Percentiles rank a stretch among this genome's conserved stretches.
phyloP scores from a whole-genome alignment of 2,797 vertebrate genomes.

The Arnoldichthys spilopterus region DNA sequence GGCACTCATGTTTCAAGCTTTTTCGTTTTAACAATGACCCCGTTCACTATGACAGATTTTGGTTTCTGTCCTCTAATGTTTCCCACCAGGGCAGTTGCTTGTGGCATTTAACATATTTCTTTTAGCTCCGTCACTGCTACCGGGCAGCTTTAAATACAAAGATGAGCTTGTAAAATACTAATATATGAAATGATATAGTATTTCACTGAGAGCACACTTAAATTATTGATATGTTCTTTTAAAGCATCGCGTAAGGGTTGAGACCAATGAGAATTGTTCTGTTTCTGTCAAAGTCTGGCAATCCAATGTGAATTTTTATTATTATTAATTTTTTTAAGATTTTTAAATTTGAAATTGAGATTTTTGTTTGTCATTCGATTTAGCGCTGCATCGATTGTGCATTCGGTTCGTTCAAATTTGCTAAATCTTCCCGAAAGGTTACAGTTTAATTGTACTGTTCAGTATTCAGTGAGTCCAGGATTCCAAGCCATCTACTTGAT shows the following conservation, averaged over 20 bases:
- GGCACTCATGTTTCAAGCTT: conserved; percentile 6
- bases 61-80: conserved; percentile 16
- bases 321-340: neutral
- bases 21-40: neutral
- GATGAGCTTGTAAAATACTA: conserved; percentile 23
- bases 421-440: too few relatives aligned
- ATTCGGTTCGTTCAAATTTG: too few relatives aligned
- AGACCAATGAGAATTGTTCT: conserved; percentile 12
- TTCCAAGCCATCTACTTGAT: conserved; percentile 26
- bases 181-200: conserved; percentile 11
- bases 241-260: conserved; percentile 24
- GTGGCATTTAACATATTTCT: neutral
- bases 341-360: neutral
- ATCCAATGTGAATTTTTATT: too few relatives aligned
- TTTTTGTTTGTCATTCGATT: neutral
- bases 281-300: too few relatives aligned
- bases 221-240: conserved; percentile 46
- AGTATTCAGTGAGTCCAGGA: neutral
- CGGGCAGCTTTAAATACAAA: conserved; percentile 10
- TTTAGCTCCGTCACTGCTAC: conserved; percentile 26
- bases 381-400: neutral
- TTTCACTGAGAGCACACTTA: conserved; percentile 39
- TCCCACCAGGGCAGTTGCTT: conserved; percentile 17
- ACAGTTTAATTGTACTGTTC: too few relatives aligned
- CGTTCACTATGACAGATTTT: conserved; percentile 24